Base-by-base conservation (phyloP, 2,888 invertebrate genomes). In the Hemithea aestivaria region DNA sequence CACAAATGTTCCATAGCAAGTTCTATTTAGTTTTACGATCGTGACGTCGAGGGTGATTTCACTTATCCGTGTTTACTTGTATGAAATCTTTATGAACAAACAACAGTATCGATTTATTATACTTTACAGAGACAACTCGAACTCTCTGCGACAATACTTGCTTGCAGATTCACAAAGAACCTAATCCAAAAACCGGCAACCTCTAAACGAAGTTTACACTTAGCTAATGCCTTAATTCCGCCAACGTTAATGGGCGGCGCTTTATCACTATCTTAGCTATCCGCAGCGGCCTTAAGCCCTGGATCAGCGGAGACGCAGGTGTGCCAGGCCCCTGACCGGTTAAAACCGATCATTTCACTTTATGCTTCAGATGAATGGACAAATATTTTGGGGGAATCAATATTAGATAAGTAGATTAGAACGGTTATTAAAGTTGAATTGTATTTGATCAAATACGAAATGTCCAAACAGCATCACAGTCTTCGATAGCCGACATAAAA, bases 231-330 rank as follows among this genome's bases (percentile, higher is more conserved):
- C 62, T 62, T 64, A 67, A 69, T 65, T 65, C 62, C 52, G 52
- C 52, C 59, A 49, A 61, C 63, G 64, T 62, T 73, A 80, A 80
- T 75, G 69, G 66, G 46, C 52, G 56, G 56, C 60, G 65, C 66
- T 79, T 72, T 73, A 74, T 74, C 72, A 72, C 66, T 62, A 73
- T 71, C 69, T 74, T 64, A 65, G 65, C 66, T 53, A 71, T 69
- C 70, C 58, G 58, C 54, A 69, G 60, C 54, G 61, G 64, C 64
- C 62, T 56, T 53, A 69, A 67, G 69, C 69, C 66, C 70, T 57
- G 73, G 69, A 73, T 73, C 71, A 72, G 55, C 16, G 49, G 59
- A 54, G 68, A 58, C 73, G 60, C 76, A 75, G 75, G 76, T 76
- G 74, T 65, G 66, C 46, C 40, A 53, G 50, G 42, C 45, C 49